Evolutionary conservation across 2,888 invertebrate species (phyloP).

Genomic region (Leptogaster cylindrica): DNA sequence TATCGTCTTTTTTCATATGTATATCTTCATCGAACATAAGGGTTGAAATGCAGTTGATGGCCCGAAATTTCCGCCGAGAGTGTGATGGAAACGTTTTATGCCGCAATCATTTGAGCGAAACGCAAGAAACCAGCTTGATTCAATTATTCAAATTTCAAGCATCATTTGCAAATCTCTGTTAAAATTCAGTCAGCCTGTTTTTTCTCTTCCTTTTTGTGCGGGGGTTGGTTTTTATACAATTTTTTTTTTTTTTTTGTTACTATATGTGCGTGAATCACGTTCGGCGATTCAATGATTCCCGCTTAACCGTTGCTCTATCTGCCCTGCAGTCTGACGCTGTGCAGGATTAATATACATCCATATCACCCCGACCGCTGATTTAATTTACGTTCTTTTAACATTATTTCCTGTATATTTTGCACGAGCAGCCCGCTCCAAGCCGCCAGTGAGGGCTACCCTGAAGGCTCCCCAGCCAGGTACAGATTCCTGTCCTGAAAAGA

Average conservation of each 20-base stretch:
- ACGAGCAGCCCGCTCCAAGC: neutral
- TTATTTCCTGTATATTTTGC: slow-evolving; percentile 6
- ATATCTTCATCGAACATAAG: neutral
- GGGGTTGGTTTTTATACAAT: too few relatives aligned
- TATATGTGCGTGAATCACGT: neutral
- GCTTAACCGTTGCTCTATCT: neutral
- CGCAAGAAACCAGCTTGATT: slow-evolving; percentile 12
- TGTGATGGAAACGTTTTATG: neutral
- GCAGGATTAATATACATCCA: neutral
- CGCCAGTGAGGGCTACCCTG: neutral
- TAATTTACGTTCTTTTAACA: slow-evolving; percentile 3
- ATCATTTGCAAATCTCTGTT: slow-evolving; percentile 25
- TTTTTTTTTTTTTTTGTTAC: too few relatives aligned
- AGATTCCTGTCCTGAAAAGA: neutral
- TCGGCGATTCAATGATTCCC: neutral
- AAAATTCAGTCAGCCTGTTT: too few relatives aligned
- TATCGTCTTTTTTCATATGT: neutral
- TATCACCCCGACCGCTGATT: slow-evolving; percentile 9
- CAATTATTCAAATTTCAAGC: slow-evolving; percentile 38
- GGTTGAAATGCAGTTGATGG: too few relatives aligned
- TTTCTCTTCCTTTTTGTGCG: too few relatives aligned
- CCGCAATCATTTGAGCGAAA: neutral
- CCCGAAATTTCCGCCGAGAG: too few relatives aligned
- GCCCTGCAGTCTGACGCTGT: neutral
- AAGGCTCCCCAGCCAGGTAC: neutral